These are phyloP conservation scores for Parazoanthus swiftii DNA, from an alignment of 92 coral and sea anemone genomes.

Conservation along the genomic window DNA sequence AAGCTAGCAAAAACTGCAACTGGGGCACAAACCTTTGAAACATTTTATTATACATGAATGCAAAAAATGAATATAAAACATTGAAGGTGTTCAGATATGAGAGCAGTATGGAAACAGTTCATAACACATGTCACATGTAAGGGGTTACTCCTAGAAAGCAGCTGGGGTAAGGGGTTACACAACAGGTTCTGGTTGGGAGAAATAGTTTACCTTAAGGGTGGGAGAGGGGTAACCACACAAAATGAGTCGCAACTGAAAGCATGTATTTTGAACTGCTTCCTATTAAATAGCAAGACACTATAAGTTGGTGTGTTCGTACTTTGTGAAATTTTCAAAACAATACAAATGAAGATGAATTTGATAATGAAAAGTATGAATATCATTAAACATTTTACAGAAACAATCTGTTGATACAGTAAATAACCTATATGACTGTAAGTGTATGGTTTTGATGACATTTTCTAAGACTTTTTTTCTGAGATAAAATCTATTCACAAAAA, in stretches of 20 bases:
- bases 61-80: background rate
- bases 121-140: background rate
- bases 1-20: background rate
- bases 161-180: too few species aligned
- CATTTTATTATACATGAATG: background rate
- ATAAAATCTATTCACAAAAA: constrained; percentile 17
- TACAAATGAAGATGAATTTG: constrained; percentile 2
- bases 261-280: background rate
- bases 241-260: background rate
- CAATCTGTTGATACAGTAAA: background rate
- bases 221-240: too few species aligned
- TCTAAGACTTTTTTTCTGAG: background rate
- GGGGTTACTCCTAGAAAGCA: too few species aligned
- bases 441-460: constrained; percentile 3
- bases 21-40: background rate
- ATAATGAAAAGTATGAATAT: background rate
- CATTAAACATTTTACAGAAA: background rate
- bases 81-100: background rate
- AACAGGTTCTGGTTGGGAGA: too few species aligned
- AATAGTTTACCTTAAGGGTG: background rate
- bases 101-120: background rate
- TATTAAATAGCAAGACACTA: too few species aligned
- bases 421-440: background rate
- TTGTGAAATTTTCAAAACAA: background rate
- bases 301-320: background rate